phyloP scores from a whole-genome alignment of 2,797 vertebrate species.

The Caiman crocodilus region DNA sequence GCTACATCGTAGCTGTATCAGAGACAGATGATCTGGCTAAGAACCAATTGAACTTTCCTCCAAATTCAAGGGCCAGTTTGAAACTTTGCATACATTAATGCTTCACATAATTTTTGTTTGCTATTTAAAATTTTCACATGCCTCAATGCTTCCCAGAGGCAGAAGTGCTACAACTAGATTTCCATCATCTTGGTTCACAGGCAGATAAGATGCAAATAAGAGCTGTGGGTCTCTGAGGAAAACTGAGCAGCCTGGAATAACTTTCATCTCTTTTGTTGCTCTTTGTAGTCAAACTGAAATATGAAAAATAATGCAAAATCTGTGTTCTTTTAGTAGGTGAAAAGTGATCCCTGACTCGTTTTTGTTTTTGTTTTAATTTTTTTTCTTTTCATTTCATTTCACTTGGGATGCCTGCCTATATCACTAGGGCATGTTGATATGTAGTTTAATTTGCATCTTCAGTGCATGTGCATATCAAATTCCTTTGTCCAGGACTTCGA shows the following conservation, averaged over 20 bases:
- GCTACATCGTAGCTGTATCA: fast-evolving
- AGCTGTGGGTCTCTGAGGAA: background rate
- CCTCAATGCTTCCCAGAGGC: background rate
- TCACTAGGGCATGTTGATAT: background rate
- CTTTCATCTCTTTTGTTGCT: background rate
- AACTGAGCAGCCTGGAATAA: background rate
- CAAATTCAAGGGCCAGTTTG: background rate
- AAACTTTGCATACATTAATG: background rate
- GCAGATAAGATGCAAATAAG: background rate
- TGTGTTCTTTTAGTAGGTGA: background rate
- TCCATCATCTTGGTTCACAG: background rate
- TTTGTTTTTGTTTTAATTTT: background rate
- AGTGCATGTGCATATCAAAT: background rate
- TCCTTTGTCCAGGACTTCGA: background rate
- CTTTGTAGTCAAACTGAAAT: background rate
- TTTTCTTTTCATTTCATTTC: background rate
- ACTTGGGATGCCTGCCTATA: background rate
- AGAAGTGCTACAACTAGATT: background rate
- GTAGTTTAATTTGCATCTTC: background rate
- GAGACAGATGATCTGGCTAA: background rate
- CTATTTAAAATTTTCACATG: background rate
- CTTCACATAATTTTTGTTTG: background rate
- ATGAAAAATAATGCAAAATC: background rate
- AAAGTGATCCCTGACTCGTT: background rate
- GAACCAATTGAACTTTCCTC: background rate